Evolutionary conservation across 2,888 invertebrate genomes (phyloP).

Genomic region (Cryptus armator): DNA sequence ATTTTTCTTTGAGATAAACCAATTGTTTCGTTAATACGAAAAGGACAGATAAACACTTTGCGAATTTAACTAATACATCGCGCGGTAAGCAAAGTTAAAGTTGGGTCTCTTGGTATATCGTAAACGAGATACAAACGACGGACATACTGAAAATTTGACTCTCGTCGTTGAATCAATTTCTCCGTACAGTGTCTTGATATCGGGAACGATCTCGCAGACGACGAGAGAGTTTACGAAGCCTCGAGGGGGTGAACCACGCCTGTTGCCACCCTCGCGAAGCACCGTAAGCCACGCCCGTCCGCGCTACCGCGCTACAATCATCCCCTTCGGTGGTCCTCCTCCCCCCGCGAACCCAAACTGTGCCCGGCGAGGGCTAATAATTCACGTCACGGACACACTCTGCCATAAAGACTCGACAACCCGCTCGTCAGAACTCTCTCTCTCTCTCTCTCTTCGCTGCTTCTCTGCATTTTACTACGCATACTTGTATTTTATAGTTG

Average conservation of each 20-base stretch:
- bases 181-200: slow-evolving; percentile 66
- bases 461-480: slow-evolving; percentile 35
- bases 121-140: slow-evolving; percentile 19
- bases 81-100: not conserved
- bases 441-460: not conserved
- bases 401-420: slow-evolving; percentile 83
- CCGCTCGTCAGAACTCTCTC: slow-evolving; percentile 44
- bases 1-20: no score
- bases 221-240: slow-evolving; percentile 34
- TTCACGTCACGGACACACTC: slow-evolving; percentile 84
- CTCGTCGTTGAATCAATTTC: slow-evolving; percentile 72
- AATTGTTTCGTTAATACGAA: no score
- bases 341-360: slow-evolving; percentile 50
- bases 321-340: slow-evolving; percentile 6
- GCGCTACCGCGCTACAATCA: slow-evolving; percentile 57
- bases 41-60: not conserved
- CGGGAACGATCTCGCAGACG: slow-evolving; percentile 46
- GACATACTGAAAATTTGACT: slow-evolving; percentile 47
- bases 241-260: slow-evolving; percentile 77
- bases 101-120: not conserved
- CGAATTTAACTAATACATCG: not conserved
- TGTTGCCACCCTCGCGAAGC: slow-evolving; percentile 74
- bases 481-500: slow-evolving; percentile 24
- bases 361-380: slow-evolving; percentile 81
- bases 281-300: slow-evolving; percentile 80